Evolutionary conservation across 2,888 invertebrate genomes (phyloP).

Genomic region (Apodemia duryi): DNA sequence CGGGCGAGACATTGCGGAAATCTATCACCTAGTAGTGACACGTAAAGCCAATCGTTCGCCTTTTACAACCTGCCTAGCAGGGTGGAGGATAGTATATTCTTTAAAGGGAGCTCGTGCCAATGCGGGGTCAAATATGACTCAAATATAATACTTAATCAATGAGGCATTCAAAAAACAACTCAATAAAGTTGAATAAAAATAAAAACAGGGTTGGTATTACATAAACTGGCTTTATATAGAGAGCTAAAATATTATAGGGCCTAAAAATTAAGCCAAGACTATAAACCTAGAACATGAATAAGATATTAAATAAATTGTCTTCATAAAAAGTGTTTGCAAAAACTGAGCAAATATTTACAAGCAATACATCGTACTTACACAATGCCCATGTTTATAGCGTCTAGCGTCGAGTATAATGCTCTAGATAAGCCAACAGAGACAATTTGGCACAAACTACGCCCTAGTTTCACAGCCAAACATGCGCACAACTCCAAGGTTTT

Average conservation of each 20-base stretch:
- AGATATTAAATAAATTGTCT: slow-evolving; percentile 1
- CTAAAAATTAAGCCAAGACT: background rate
- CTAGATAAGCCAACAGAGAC: slow-evolving; percentile 76
- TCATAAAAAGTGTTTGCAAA: slow-evolving; percentile 16
- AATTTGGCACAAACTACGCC: slow-evolving; percentile 74
- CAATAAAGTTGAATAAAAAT: too few relatives aligned
- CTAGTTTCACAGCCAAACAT: slow-evolving; percentile 70
- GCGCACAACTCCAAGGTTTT: slow-evolving; percentile 65
- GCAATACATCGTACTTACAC: slow-evolving; percentile 53
- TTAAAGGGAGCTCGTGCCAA: too few relatives aligned
- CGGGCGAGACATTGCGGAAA: too few relatives aligned
- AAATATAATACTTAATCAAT: too few relatives aligned
- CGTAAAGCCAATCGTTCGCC: too few relatives aligned
- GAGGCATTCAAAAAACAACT: too few relatives aligned
- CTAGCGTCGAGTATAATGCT: slow-evolving; percentile 66
- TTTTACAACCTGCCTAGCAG: too few relatives aligned
- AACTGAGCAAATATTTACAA: slow-evolving; percentile 50
- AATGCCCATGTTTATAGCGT: slow-evolving; percentile 66
- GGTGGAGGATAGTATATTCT: too few relatives aligned
- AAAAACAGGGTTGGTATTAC: too few relatives aligned
- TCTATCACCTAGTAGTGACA: too few relatives aligned
- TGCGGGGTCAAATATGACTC: too few relatives aligned
- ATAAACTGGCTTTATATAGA: background rate
- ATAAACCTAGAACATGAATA: background rate
- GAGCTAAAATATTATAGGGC: background rate